phyloP scores from a whole-genome alignment of 2,888 invertebrate genomes.

The Magallana nippona region DNA sequence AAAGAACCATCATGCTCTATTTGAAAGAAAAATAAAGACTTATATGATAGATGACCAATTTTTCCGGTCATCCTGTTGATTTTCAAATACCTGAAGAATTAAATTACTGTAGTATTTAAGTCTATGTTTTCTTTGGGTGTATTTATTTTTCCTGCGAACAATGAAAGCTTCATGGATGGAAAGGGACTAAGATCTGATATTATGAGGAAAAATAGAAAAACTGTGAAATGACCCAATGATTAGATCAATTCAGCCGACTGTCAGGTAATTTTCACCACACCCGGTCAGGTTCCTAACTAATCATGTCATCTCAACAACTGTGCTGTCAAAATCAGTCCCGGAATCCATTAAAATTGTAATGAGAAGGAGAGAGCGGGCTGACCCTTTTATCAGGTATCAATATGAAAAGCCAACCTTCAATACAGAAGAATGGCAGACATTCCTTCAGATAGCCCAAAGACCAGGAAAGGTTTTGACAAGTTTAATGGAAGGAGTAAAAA shows the following conservation, averaged over 20 bases:
- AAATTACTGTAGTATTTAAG: too few species aligned
- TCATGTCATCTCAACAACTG: background rate
- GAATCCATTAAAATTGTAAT: slow-evolving; percentile 14
- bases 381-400: background rate
- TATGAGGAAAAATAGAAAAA: background rate
- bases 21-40: too few species aligned
- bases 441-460: slow-evolving; percentile 10
- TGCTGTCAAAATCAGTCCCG: background rate
- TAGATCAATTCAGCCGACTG: too few species aligned
- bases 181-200: background rate
- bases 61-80: too few species aligned
- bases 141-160: too few species aligned
- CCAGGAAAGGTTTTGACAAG: background rate
- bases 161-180: too few species aligned
- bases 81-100: too few species aligned
- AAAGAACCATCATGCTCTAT: too few species aligned
- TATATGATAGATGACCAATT: too few species aligned
- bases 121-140: too few species aligned
- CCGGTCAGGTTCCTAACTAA: background rate
- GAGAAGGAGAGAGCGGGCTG: background rate
- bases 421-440: background rate
- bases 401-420: background rate
- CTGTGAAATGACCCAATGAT: background rate
- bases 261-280: too few species aligned
- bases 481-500: slow-evolving; percentile 6